Base-by-base conservation (phyloP, 2,797 vertebrate species). In the Euphonia xanthogaster region DNA sequence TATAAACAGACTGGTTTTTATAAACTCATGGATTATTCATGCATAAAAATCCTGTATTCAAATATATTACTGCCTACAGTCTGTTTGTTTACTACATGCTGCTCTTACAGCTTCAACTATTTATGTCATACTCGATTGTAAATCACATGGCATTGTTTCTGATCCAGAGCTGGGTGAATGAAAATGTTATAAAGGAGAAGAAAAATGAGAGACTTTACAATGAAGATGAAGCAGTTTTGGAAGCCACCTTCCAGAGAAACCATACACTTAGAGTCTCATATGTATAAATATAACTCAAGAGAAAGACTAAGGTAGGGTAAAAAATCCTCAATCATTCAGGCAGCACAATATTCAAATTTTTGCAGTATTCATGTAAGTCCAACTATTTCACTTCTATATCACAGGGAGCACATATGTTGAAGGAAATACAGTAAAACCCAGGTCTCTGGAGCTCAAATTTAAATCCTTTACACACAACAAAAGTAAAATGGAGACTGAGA, bases 21-120 rank as follows among this genome's bases (percentile, higher is more conserved):
- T 86, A 91, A 94, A 84, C 73, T 91, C 76, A 91, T 70, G 51
- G 76, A 86, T 96, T 96, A 95, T 96, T 95, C 91, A 93, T 88
- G 79, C 23, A 57, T 73, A 88, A 94, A 93, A 88, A 93, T 86
- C 66, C 70, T 57, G 48, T 80, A 91, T 92, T 91, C 82, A 95
- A 86, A 94, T 88, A 84, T 55, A 90, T 95, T 93, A 57, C 87
- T 93, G 87, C 95, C 87, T 91, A 57, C 73, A 84, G 87, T 73
- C 93, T 96, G 76, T 94, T 93, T 97, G 86, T 93, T 96, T 96
- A 94, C 91, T 95, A 95, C 76, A 81, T 39, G 70, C 47, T 90
- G 85, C 79, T 94, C 45, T 94, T 91, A 73, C 21, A 86, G 60
- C 58, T 92, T 91, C 89, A 88, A 93, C 70, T 88, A 86, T 82